Conservation (phyloP, 2,113 vertebrate genomes). For the Odocoileus virginianus region DNA sequence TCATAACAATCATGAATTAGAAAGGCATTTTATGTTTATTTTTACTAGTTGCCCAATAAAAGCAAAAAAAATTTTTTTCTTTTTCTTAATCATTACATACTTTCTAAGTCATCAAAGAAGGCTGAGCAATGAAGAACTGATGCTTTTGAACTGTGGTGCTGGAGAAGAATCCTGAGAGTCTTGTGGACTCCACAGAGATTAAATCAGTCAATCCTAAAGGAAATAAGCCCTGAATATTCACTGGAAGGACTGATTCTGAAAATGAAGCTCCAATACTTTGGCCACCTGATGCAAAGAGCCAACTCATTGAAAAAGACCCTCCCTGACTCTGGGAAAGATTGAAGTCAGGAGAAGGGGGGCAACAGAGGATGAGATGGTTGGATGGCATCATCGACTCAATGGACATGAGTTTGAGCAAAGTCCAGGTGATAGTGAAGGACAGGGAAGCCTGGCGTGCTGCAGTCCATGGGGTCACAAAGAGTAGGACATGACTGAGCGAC, state of each 20-base stretch:
- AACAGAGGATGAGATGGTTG: not conserved
- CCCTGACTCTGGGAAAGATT: not conserved
- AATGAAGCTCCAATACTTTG: not conserved
- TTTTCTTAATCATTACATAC: not conserved
- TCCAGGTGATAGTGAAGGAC: not conserved
- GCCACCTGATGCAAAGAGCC: not conserved
- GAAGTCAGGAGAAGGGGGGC: not conserved
- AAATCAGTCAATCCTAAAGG: not conserved
- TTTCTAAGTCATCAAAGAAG: not conserved
- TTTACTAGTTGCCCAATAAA: not conserved
- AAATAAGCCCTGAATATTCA: not conserved
- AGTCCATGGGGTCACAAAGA: not conserved
- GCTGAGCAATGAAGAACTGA: not conserved
- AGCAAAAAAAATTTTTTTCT: not conserved
- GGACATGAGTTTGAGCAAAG: not conserved
- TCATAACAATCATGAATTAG: not conserved
- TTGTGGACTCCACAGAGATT: not conserved
- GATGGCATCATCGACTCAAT: not conserved
- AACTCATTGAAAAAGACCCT: not conserved
- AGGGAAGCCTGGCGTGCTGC: not conserved
- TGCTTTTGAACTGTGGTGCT: not conserved
- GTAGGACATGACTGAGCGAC: not conserved
- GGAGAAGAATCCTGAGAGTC: not conserved
- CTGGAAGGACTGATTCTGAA: not conserved
- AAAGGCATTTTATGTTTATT: not conserved